phyloP scores from a whole-genome alignment of 1,140 invertebrate species.

The Zaprionus vittiger region DNA sequence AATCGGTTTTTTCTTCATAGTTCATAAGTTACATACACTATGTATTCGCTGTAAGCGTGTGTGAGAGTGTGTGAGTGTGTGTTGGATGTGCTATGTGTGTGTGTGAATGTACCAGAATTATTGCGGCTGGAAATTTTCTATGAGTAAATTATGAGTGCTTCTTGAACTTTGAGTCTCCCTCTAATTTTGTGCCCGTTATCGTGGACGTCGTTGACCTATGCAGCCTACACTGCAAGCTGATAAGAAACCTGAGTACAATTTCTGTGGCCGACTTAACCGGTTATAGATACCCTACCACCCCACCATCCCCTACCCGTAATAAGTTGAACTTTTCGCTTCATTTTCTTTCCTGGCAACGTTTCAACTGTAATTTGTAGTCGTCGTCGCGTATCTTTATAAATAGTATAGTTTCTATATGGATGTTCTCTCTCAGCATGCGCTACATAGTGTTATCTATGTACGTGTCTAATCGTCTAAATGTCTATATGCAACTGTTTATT shows the following conservation, averaged over 20 bases:
- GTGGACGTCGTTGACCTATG: constrained; percentile 65
- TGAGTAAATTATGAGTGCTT: constrained; percentile 47
- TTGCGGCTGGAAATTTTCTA: constrained; percentile 34
- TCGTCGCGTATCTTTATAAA: constrained; percentile 60
- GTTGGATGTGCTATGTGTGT: constrained; percentile 30
- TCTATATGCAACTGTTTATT: constrained; percentile 23
- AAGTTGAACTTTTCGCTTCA: constrained; percentile 13
- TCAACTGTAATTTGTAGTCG: constrained; percentile 69
- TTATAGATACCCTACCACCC: constrained; percentile 5
- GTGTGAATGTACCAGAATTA: not conserved
- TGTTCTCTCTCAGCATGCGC: not conserved
- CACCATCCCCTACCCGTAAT: not conserved
- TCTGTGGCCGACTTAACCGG: constrained; percentile 55
- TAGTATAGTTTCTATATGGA: constrained; percentile 51
- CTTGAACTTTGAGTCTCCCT: constrained; percentile 28
- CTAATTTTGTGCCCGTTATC: constrained; percentile 15
- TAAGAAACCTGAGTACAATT: constrained; percentile 42
- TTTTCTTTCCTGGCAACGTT: constrained; percentile 57
- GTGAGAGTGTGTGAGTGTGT: constrained; percentile 26
- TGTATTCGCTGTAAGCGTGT: constrained; percentile 22
- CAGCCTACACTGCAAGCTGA: constrained; percentile 29
- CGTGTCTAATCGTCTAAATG: constrained; percentile 1
- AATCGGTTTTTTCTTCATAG: constrained; percentile 38
- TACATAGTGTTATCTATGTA: not conserved
- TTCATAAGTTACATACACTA: constrained; percentile 52